phyloP scores from a whole-genome alignment of 2,797 vertebrate genomes.

The Dromococcyx pavoninus region DNA sequence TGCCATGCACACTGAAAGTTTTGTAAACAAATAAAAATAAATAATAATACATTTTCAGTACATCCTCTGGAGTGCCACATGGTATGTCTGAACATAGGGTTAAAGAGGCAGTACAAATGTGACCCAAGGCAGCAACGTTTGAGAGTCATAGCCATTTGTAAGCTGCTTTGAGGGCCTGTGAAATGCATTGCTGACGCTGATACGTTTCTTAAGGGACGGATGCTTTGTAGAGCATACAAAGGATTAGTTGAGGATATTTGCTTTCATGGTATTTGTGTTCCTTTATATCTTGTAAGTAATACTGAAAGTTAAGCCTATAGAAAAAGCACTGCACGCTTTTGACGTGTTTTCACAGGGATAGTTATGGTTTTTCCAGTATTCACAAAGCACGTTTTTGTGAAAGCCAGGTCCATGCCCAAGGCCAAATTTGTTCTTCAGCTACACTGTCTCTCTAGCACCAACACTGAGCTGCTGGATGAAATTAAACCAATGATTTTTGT shows the following conservation, averaged over 20 bases:
- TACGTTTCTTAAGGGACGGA: background rate
- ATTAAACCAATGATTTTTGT: background rate
- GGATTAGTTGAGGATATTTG: constrained; percentile 23
- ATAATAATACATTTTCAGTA: background rate
- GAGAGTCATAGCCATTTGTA: background rate
- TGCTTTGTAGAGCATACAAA: background rate
- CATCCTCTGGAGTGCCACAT: background rate
- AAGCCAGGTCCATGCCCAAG: background rate
- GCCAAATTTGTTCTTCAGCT: background rate
- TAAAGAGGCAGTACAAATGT: background rate
- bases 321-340: background rate
- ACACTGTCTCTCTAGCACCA: background rate
- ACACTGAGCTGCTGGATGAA: background rate
- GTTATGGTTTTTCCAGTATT: background rate
- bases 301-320: background rate
- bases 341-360: background rate
- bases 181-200: background rate
- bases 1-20: background rate
- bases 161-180: background rate
- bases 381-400: background rate
- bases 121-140: background rate
- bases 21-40: background rate
- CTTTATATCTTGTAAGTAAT: background rate
- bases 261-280: background rate
- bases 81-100: background rate